These are phyloP conservation scores for Amphipyra berbera DNA, from an alignment of 2,888 invertebrate genomes.

Conservation along the genomic window DNA sequence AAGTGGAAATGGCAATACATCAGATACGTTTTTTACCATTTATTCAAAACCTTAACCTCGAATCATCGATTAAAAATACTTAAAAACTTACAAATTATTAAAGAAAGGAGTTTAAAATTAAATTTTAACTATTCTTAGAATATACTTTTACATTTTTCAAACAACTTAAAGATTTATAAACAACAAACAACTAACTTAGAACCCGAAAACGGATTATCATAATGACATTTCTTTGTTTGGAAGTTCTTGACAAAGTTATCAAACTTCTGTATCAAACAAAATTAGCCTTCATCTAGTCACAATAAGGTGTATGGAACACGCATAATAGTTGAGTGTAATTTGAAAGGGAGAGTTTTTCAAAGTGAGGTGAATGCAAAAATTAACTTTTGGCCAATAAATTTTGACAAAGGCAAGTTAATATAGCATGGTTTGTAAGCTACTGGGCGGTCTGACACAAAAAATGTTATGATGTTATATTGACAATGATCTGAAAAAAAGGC, in stretches of 20 bases:
- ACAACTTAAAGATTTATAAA: slow-evolving; percentile 57
- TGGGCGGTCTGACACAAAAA: slow-evolving; percentile 78
- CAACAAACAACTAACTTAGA: slow-evolving; percentile 70
- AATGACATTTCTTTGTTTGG: slow-evolving; percentile 80
- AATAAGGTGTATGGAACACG: neutral
- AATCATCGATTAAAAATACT: slow-evolving; percentile 6
- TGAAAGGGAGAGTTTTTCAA: slow-evolving; percentile 33
- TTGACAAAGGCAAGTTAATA: slow-evolving; percentile 75
- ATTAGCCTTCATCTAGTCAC: neutral
- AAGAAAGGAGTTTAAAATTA: slow-evolving; percentile 44
- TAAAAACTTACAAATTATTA: slow-evolving; percentile 36
- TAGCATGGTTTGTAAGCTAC: slow-evolving; percentile 73
- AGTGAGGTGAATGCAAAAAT: slow-evolving; percentile 65
- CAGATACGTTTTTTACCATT: slow-evolving; percentile 15
- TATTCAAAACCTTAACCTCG: neutral
- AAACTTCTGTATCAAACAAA: neutral
- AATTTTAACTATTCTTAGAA: slow-evolving; percentile 42
- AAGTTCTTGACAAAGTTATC: slow-evolving; percentile 26
- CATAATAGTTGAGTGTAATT: neutral
- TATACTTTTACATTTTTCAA: slow-evolving; percentile 43
- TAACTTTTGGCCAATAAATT: slow-evolving; percentile 81
- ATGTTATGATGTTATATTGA: slow-evolving; percentile 64
- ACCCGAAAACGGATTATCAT: slow-evolving; percentile 80
- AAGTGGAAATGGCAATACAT: slow-evolving; percentile 8
- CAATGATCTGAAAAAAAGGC: slow-evolving; percentile 36